Evolutionary conservation across 2,113 vertebrate genomes (phyloP), one percentile per base, ranked within the genome.

Genomic region (Pseudonaja textilis): DNA sequence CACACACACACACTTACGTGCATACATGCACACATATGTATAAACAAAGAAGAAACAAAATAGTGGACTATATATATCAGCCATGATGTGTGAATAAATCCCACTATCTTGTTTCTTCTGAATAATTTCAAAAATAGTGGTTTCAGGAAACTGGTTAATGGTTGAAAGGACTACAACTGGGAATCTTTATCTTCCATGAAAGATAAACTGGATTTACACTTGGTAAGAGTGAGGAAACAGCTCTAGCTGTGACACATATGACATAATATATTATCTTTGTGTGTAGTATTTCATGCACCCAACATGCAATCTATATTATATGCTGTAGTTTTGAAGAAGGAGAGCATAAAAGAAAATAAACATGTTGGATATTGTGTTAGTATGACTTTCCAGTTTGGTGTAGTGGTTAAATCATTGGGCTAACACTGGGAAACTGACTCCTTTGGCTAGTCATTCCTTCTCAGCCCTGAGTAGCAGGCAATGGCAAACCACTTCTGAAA

Each of bases 161-260:
- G 39, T 42, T 16, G n/a, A 59, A 91, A 57, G 0, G 3, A 5
- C 16, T 42, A 55, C 29, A 55, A 9, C 22, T 88, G 22, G 61
- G 34, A 88, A 54, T 34, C 6, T 92, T 61, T 69, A 39, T 34
- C 56, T 89, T 91, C 47, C 25, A 81, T 86, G 88, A 93, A 93
- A 64, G 55, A 54, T 93, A 61, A 95, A 90, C 74, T 9, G 87
- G 56, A 47, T 94, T 88, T 22, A 5, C 2, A 91, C 12, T 92
- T 93, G 42, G 39, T 47, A 59, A 85, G 39, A 57, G 89, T 0
- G 4, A 87, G 94, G 56, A 5, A 74, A 16, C 1, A 29, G 69
- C 94, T 93, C 52, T 0, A 26, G 81, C 16, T 45, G 42, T 23
- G 95, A 85, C 93, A 18, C 81, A 0, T 89, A n/a, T 12, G 16